These are phyloP conservation scores for Macaria notata DNA, from an alignment of 2,888 invertebrate species.

Conservation along the genomic window DNA sequence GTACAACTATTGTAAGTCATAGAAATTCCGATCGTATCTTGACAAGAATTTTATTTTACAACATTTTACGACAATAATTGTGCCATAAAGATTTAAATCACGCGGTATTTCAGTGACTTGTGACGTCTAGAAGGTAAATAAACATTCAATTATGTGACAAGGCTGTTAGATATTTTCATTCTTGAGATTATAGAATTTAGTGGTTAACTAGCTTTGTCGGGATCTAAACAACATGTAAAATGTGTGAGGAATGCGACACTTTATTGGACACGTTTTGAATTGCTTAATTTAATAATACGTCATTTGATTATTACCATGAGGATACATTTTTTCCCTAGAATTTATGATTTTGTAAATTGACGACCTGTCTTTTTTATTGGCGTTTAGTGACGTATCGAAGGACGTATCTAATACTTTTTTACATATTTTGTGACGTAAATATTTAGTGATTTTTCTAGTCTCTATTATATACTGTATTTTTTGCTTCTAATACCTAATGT, in stretches of 20 bases:
- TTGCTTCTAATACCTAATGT: background rate
- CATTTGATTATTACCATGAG: background rate
- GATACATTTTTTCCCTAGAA: conserved; percentile 1
- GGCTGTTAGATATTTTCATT: too few species aligned
- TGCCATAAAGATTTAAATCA: conserved; percentile 30
- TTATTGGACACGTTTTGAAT: conserved; percentile 20
- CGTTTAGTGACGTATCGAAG: too few species aligned
- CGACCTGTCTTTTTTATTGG: too few species aligned
- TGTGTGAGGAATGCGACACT: conserved; percentile 18
- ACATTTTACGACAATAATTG: conserved; percentile 16
- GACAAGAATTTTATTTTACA: conserved; percentile 9
- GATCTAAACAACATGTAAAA: conserved; percentile 16
- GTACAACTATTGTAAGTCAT: conserved; percentile 17
- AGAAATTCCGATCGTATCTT: conserved; percentile 27
- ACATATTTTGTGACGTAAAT: too few species aligned
- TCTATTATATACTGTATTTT: too few species aligned
- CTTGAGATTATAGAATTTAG: too few species aligned
- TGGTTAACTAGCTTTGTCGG: too few species aligned
- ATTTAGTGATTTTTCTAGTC: too few species aligned
- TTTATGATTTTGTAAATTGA: too few species aligned
- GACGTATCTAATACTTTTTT: too few species aligned
- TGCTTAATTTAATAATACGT: conserved; percentile 17
- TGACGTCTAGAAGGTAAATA: conserved; percentile 35
- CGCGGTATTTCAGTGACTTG: conserved; percentile 26
- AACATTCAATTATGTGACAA: conserved; percentile 20